phyloP scores from a whole-genome alignment of 2,797 vertebrate genomes.

The Chromis chromis region DNA sequence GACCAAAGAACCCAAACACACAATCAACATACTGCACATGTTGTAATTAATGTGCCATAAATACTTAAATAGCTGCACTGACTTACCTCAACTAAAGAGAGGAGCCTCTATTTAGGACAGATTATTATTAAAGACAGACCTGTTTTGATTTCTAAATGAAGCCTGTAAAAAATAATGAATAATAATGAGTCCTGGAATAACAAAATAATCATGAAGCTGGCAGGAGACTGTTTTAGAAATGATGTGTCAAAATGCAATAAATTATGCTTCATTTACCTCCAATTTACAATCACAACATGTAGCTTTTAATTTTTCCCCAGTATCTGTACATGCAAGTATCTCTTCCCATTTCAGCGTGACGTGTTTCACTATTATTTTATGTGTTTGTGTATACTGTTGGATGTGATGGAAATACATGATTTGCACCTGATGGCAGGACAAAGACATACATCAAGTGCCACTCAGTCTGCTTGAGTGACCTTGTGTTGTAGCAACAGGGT shows the following conservation, averaged over 20 bases:
- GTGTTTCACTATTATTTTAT: not conserved
- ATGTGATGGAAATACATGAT: constrained; percentile 27
- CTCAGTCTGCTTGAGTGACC: constrained; percentile 39
- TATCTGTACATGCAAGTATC: constrained; percentile 7
- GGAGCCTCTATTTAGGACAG: constrained; percentile 25
- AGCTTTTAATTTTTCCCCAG: not conserved
- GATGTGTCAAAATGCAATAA: constrained; percentile 16
- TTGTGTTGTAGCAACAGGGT: constrained; percentile 29
- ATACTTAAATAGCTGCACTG: constrained; percentile 20
- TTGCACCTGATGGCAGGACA: constrained; percentile 39
- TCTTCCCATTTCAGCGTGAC: constrained; percentile 1
- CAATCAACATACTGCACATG: constrained; percentile 3
- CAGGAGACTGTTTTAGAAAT: constrained; percentile 24
- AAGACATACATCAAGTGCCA: constrained; percentile 44
- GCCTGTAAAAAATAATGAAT: constrained; percentile 33
- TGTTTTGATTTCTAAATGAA: constrained; percentile 51
- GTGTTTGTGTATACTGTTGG: constrained; percentile 29
- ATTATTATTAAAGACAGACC: not conserved
- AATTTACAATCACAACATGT: constrained; percentile 5
- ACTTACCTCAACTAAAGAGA: constrained; percentile 2
- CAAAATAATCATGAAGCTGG: constrained; percentile 34
- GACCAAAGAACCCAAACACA: constrained; percentile 31
- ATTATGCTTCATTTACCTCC: constrained; percentile 6
- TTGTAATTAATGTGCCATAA: constrained; percentile 28
- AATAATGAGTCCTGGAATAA: constrained; percentile 31